Percentiles rank a stretch among this genome's conserved stretches.
Conservation (phyloP, 2,888 invertebrate genomes). For the Criorhina ranunculi region DNA sequence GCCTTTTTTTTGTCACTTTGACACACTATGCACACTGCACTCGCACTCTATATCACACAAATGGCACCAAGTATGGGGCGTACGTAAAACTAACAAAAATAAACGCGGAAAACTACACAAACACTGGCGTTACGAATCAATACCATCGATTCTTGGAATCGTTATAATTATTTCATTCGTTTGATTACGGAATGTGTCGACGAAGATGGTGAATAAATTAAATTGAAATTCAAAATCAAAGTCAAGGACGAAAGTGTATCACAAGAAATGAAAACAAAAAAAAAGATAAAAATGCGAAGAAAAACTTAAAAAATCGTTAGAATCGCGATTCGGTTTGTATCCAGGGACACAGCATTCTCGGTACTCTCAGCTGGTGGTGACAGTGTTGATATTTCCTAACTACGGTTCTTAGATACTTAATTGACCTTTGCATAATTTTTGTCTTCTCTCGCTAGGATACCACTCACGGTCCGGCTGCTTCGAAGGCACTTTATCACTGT, state of each 20-base stretch:
- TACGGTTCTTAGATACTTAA: conserved; percentile 35
- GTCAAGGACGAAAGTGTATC: conserved; percentile 5
- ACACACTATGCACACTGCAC: conserved; percentile 48
- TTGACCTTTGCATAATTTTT: conserved; percentile 53
- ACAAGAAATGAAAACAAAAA: background rate
- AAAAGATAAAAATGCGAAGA: conserved; percentile 5
- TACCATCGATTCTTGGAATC: conserved; percentile 67
- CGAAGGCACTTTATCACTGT: conserved; percentile 21
- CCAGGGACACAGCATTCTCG: conserved; percentile 43
- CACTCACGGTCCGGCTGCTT: background rate
- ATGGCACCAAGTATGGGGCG: background rate
- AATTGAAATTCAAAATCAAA: conserved; percentile 7
- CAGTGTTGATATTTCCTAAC: conserved; percentile 53
- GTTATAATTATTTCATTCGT: conserved; percentile 45
- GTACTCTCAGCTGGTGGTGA: conserved; percentile 46
- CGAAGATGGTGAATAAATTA: conserved; percentile 4
- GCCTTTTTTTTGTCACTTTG: conserved; percentile 50
- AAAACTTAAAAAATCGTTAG: conserved; percentile 23
- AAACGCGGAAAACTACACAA: conserved; percentile 40
- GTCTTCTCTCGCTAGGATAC: conserved; percentile 1
- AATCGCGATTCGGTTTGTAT: conserved; percentile 28
- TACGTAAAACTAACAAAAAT: background rate
- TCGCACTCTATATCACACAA: conserved; percentile 17
- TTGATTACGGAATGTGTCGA: conserved; percentile 13
- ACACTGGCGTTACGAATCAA: too few species aligned